A percentile compares a stretch with the other conserved stretches of the same genome.
These are phyloP conservation scores for Lydus trimaculatus DNA, from an alignment of 2,888 invertebrate genomes.

Conservation along the genomic window DNA sequence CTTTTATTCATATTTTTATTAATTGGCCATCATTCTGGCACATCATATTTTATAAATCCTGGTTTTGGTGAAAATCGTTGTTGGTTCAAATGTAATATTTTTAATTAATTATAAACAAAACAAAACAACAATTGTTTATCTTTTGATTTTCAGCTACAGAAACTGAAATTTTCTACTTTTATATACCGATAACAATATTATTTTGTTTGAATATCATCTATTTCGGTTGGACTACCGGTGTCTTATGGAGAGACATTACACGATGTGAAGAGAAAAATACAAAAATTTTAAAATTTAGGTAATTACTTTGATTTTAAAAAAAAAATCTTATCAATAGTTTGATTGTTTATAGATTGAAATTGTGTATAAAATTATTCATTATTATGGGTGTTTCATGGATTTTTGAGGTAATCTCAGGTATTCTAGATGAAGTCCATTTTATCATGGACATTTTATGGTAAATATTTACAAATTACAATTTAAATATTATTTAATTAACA, in stretches of 20 bases:
- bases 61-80: constrained; percentile 65
- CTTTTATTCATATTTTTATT: constrained; percentile 64
- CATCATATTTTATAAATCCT: constrained; percentile 30
- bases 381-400: constrained; percentile 78
- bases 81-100: constrained; percentile 73
- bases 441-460: constrained; percentile 52
- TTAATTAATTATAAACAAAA: background rate
- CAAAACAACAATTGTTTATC: no score
- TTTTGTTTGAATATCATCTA: constrained; percentile 66
- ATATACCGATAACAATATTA: constrained; percentile 70
- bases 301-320: constrained; percentile 39
- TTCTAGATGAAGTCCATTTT: constrained; percentile 40
- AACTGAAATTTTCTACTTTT: constrained; percentile 72
- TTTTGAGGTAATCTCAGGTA: constrained; percentile 68
- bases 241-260: constrained; percentile 65
- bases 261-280: constrained; percentile 63
- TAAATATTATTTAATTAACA: background rate
- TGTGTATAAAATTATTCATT: constrained; percentile 71
- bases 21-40: constrained; percentile 61
- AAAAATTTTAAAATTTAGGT: constrained; percentile 68
- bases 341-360: constrained; percentile 64
- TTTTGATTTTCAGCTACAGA: constrained; percentile 60
- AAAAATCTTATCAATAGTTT: constrained; percentile 10
- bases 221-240: constrained; percentile 66
- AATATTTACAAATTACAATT: background rate